These are phyloP conservation scores for Strigops habroptila DNA, from an alignment of 2,113 vertebrate species.

Conservation along the genomic window DNA sequence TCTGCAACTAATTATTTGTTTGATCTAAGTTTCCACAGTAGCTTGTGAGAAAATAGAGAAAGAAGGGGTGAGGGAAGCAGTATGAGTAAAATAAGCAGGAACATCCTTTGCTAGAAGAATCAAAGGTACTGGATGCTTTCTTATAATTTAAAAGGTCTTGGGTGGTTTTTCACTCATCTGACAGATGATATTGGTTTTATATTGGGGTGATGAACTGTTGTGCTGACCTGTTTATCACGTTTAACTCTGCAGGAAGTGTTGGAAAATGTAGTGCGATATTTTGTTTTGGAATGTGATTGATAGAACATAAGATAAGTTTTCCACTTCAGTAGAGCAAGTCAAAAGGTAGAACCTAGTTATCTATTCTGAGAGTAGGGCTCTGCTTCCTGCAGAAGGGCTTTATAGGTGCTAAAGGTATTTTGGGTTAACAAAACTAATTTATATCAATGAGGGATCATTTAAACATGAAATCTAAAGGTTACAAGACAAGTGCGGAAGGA, in stretches of 20 bases:
- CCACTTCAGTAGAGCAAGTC: neutral
- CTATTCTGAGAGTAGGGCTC: neutral
- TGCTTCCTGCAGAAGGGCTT: neutral
- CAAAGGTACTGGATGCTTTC: neutral
- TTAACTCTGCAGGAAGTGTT: neutral
- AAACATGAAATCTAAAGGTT: neutral
- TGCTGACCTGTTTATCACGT: neutral
- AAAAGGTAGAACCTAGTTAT: neutral
- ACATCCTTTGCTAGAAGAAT: neutral
- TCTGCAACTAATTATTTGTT: neutral
- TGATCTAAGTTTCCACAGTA: neutral
- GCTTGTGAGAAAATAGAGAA: neutral
- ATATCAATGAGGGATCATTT: neutral
- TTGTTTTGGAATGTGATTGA: neutral
- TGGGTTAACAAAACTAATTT: neutral
- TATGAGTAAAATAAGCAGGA: neutral
- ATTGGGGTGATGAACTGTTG: neutral
- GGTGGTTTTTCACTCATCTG: neutral
- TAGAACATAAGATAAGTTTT: neutral
- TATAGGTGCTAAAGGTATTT: neutral
- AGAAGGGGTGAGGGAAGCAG: neutral
- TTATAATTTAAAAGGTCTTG: neutral
- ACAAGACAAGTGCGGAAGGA: neutral
- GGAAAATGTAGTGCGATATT: neutral
- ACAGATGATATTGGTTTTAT: neutral